These are phyloP conservation scores for Amblyopsis hoosieri DNA, from an alignment of 2,797 vertebrate genomes.

Conservation along the genomic window DNA sequence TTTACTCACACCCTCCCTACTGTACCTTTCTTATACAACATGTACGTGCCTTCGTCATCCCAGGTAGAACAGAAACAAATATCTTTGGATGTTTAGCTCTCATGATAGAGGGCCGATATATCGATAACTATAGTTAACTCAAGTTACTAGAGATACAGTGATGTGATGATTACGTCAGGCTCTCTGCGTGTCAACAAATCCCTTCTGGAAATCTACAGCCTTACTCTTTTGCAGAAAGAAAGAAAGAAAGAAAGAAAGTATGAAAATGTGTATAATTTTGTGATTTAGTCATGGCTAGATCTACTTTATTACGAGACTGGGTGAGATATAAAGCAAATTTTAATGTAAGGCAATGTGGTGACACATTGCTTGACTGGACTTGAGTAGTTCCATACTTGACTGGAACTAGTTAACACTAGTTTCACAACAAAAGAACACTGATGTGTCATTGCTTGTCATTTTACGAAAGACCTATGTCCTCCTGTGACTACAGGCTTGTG, in stretches of 20 bases:
- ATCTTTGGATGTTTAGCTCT: conserved; percentile 32
- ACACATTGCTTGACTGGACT: too few species aligned
- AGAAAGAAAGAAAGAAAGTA: too few species aligned
- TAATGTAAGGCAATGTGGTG: too few species aligned
- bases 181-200: conserved; percentile 22
- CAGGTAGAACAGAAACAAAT: conserved; percentile 29
- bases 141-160: conserved; percentile 32
- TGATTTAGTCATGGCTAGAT: not conserved
- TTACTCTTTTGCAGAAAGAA: conserved; percentile 10
- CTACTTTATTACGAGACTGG: too few species aligned
- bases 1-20: conserved; percentile 17
- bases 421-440: conserved; percentile 49
- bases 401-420: conserved; percentile 31
- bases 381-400: too few species aligned
- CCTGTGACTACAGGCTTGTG: conserved; percentile 16
- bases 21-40: conserved; percentile 40
- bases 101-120: conserved; percentile 9
- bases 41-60: conserved; percentile 39
- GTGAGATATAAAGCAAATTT: too few species aligned
- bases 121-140: conserved; percentile 19
- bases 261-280: not conserved
- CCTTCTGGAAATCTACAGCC: conserved; percentile 12
- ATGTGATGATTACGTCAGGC: conserved; percentile 52
- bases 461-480: conserved; percentile 33
- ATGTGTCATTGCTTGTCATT: conserved; percentile 22